Base-by-base conservation (phyloP, 2,113 vertebrate genomes). In the Sisor rabdophorus region DNA sequence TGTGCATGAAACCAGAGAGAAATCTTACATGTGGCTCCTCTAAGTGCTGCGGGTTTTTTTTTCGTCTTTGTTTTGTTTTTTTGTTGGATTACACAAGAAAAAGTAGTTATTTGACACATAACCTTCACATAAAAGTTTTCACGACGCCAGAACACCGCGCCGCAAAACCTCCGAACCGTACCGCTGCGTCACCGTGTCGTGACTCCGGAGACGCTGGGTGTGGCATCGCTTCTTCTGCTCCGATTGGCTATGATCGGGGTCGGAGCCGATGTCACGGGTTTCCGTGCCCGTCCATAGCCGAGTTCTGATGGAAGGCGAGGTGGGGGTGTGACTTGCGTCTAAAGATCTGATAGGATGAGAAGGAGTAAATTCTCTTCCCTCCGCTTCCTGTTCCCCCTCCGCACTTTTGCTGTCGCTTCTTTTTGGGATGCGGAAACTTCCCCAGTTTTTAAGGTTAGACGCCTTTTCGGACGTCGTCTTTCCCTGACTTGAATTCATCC, bases 351-450 rank as follows among this genome's bases (percentile, higher is more conserved):
- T 16, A 73, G 79, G 82, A 80, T 72, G 58, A 7, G 59, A 79
- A 83, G 87, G 81, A 80, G 80, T 0, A 88, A 76, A 84, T 52
- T 89, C 89, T 32, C 83, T 88, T 69, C 17, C 30, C 10, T 56
- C 73, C 6, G 24, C 22, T 48, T 61, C 26, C 84, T 79, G 73
- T 82, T 72, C 87, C 0, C 83, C 87, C 54, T 87, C 90, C 72
- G 69, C 86, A 26, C 90, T 91, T 83, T 63, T 68, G 56, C 90
- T 91, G 69, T 95, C 95, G 75, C 91, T 92, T 79, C 95, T 93
- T 89, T 95, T 98, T 73, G 97, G 97, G 93, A 99, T 98, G 83
- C 93, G 89, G 88, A 99, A 98, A 85, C 93, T 96, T 0, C 96
- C 96, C 97, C 96, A 98, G 90, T 94, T 94, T 74, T 93, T 94